A percentile compares a stretch with the other conserved stretches of the same genome.
These are phyloP conservation scores for Chironomus striatipennis DNA, from an alignment of 1,140 invertebrate genomes.

Conservation along the genomic window DNA sequence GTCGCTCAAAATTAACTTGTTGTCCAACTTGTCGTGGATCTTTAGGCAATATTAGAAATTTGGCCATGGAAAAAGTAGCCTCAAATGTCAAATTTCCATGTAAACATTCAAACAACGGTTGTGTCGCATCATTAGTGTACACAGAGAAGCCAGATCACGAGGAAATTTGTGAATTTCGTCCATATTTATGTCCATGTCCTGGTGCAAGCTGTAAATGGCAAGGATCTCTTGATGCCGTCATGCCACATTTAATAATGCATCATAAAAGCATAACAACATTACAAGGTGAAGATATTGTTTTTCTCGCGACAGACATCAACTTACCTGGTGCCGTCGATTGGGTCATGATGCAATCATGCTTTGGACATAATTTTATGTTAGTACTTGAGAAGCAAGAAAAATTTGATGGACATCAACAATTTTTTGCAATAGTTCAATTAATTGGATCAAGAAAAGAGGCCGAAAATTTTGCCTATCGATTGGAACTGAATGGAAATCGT, in stretches of 20 bases:
- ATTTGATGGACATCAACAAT: constrained; percentile 94
- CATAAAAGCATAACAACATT: constrained; percentile 99
- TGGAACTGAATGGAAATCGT: constrained; percentile 92
- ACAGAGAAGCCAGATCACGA: constrained; percentile 98
- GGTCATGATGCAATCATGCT: constrained; percentile 99
- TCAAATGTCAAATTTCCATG: constrained; percentile 97
- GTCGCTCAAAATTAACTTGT: constrained; percentile 89
- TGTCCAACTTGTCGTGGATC: constrained; percentile 97
- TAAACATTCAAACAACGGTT: constrained; percentile 96
- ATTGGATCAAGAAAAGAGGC: constrained; percentile 98
- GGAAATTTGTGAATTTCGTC: constrained; percentile 94
- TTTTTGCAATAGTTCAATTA: constrained; percentile 98
- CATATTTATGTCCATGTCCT: constrained; percentile 96
- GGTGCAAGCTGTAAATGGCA: constrained; percentile 99
- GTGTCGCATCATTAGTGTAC: constrained; percentile 83
- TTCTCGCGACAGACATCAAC: constrained; percentile 98
- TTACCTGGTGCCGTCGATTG: constrained; percentile 98
- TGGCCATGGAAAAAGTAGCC: constrained; percentile 99
- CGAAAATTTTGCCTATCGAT: constrained; percentile 96
- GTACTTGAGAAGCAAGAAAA: constrained; percentile 99
- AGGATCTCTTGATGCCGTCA: constrained; percentile 86
- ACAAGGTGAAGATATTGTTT: constrained; percentile 97
- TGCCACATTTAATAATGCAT: constrained; percentile 94
- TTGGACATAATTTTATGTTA: constrained; percentile 98
- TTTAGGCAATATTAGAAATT: constrained; percentile 92